Evolutionary conservation across 2,888 invertebrate species (phyloP).

Genomic region (Dryocosmus kuriphilus): DNA sequence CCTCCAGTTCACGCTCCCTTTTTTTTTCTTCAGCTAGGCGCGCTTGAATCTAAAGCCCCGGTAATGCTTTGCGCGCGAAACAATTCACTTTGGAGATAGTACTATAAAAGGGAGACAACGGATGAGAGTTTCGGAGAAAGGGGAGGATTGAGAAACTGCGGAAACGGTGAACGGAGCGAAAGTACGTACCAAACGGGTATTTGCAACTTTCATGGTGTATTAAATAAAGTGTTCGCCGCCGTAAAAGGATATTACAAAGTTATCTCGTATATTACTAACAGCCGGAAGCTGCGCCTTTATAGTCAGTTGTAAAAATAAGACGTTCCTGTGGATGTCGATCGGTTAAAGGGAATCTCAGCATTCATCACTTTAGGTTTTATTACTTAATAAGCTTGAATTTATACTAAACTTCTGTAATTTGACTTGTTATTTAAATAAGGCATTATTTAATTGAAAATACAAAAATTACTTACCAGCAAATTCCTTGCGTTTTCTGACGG

Average conservation of each 20-base stretch:
- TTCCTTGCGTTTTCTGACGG: too few relatives aligned
- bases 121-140: conserved; percentile 28
- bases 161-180: conserved; percentile 29
- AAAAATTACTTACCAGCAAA: too few relatives aligned
- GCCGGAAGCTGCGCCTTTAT: background rate
- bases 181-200: conserved; percentile 38
- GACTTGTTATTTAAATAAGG: too few relatives aligned
- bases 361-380: background rate
- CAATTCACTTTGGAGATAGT: conserved; percentile 36
- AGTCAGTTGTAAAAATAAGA: background rate
- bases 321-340: background rate
- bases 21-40: conserved; percentile 11
- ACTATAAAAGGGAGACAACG: conserved; percentile 27
- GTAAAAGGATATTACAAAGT: conserved; percentile 54
- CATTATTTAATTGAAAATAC: too few relatives aligned
- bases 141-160: conserved; percentile 14
- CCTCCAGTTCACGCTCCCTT: conserved; percentile 16
- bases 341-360: background rate
- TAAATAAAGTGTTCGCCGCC: conserved; percentile 53
- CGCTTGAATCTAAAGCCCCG: conserved; percentile 15
- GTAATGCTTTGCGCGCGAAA: background rate
- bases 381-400: background rate
- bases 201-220: conserved; percentile 53
- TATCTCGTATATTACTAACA: background rate
- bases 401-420: background rate